These are phyloP conservation scores for Irena cyanogastra DNA, from an alignment of 2,113 vertebrate species.

Conservation along the genomic window DNA sequence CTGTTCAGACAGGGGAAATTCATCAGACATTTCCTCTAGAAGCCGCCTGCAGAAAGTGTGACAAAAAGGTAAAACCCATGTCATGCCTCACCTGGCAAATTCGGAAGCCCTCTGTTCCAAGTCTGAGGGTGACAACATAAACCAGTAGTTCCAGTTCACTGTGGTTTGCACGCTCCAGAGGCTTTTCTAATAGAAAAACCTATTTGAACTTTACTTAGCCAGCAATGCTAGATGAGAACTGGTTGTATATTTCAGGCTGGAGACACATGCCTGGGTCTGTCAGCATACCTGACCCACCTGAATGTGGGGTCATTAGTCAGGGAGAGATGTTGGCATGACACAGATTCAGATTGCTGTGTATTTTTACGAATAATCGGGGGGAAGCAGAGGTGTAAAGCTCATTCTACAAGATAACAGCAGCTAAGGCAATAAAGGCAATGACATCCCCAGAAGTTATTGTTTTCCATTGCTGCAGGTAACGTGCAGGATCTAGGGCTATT, in stretches of 20 bases:
- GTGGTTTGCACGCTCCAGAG: not conserved
- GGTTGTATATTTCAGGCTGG: not conserved
- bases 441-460: not conserved
- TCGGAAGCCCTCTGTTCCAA: not conserved
- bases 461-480: not conserved
- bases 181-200: not conserved
- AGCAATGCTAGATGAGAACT: not conserved
- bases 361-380: not conserved
- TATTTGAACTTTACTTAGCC: not conserved
- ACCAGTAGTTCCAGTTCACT: not conserved
- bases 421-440: not conserved
- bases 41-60: not conserved
- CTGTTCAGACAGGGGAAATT: not conserved
- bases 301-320: fast-evolving
- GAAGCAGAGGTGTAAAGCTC: not conserved
- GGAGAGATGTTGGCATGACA: not conserved
- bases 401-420: not conserved
- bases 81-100: not conserved
- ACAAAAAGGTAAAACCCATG: not conserved
- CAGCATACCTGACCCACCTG: not conserved
- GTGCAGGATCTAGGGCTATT: not conserved
- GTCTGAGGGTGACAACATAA: not conserved
- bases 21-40: not conserved
- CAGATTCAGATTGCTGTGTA: not conserved
- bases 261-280: not conserved